Evolutionary conservation across 1,140 invertebrate genomes (phyloP).

Genomic region (Adoxophyes honmai): DNA sequence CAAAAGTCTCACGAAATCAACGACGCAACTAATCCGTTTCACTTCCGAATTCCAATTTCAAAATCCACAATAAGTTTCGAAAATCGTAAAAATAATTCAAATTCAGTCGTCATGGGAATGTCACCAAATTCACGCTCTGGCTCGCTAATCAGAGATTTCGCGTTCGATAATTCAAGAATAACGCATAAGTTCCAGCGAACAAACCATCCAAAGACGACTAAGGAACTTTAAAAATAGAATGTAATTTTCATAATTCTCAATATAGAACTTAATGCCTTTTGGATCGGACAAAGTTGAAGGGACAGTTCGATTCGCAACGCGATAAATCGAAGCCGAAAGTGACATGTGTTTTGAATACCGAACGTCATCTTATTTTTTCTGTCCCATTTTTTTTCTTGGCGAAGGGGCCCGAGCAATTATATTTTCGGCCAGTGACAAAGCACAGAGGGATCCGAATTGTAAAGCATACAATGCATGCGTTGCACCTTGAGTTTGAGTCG

Average conservation of each 20-base stretch:
- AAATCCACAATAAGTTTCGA: constrained; percentile 39
- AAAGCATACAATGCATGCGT: constrained; percentile 44
- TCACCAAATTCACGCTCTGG: constrained; percentile 53
- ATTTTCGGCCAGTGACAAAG: constrained; percentile 49
- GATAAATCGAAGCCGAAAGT: constrained; percentile 63
- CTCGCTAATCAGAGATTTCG: constrained; percentile 57
- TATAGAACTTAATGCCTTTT: background rate
- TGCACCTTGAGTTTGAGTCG: constrained; percentile 55
- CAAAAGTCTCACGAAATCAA: constrained; percentile 18
- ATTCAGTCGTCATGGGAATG: constrained; percentile 70
- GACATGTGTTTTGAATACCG: constrained; percentile 70
- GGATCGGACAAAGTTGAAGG: background rate
- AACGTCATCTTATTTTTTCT: constrained; percentile 54
- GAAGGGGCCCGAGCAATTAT: constrained; percentile 65
- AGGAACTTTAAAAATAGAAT: background rate
- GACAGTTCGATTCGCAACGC: constrained; percentile 51
- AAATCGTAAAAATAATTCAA: constrained; percentile 50
- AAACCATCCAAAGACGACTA: constrained; percentile 20
- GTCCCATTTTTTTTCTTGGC: constrained; percentile 29
- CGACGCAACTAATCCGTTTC: constrained; percentile 55
- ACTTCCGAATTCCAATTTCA: constrained; percentile 54
- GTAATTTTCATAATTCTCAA: background rate
- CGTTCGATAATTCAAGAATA: constrained; percentile 27
- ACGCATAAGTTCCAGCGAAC: too few species aligned
- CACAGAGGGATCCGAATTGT: constrained; percentile 34